Conservation (phyloP, 2,888 invertebrate genomes). For the Heliconius cydno region DNA sequence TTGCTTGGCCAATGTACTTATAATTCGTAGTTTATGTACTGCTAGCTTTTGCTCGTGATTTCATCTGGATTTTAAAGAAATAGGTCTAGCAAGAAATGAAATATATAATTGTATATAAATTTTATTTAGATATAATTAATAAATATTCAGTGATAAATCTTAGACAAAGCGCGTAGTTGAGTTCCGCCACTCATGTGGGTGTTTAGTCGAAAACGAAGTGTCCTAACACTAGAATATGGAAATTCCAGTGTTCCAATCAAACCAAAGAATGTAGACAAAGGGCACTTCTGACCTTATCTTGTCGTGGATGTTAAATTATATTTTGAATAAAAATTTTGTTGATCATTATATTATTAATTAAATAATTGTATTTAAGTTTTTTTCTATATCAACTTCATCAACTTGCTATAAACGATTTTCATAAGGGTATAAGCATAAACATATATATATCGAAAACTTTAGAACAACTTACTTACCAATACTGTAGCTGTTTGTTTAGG, state of each 20-base stretch:
- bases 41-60: not conserved
- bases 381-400: no score
- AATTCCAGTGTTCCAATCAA: no score
- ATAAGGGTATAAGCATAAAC: not conserved
- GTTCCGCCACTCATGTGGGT: no score
- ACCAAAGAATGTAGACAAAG: no score
- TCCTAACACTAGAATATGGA: no score
- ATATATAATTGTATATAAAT: not conserved
- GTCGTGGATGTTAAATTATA: no score
- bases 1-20: conserved; percentile 5
- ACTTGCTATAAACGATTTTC: not conserved
- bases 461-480: conserved; percentile 24
- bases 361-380: not conserved
- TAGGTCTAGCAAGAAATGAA: not conserved
- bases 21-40: conserved; percentile 13
- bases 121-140: no score
- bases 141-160: no score
- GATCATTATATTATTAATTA: not conserved
- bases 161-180: no score
- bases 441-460: conserved; percentile 9
- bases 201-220: no score
- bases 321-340: no score
- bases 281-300: no score
- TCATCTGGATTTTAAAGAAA: not conserved
- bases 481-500: conserved; percentile 38